Percentiles rank a stretch among this genome's conserved stretches.
Evolutionary conservation across 1,140 invertebrate species (phyloP).

Genomic region (Procambarus clarkii): DNA sequence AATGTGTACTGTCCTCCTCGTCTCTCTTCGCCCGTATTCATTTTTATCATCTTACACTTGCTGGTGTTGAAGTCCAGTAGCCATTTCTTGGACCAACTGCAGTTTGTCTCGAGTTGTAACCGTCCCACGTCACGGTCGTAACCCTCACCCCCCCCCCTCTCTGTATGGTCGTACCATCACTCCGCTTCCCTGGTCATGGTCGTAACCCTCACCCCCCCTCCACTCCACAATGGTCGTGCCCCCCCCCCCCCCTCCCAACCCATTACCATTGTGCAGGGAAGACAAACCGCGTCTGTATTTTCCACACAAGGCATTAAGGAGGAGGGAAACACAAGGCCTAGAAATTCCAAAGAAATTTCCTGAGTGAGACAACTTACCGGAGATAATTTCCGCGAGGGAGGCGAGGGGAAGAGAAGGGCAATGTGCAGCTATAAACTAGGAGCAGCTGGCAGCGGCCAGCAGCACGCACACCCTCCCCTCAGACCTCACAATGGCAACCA

Average conservation of each 20-base stretch:
- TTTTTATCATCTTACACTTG: no score
- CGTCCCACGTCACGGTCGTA: neutral
- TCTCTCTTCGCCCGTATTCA: no score
- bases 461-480: no score
- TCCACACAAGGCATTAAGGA: neutral
- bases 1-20: no score
- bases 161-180: neutral
- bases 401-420: no score
- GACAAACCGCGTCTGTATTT: neutral
- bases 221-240: neutral
- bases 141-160: neutral
- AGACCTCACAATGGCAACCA: no score
- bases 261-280: no score
- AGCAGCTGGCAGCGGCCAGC: no score
- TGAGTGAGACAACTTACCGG: neutral
- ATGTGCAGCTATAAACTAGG: no score
- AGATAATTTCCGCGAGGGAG: neutral
- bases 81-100: no score
- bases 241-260: neutral
- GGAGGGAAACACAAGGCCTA: neutral
- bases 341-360: neutral
- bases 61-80: no score
- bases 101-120: neutral
- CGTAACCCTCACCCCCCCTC: neutral
- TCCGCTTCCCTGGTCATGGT: no score